A percentile compares a stretch with the other conserved stretches of the same genome.
phyloP scores from a whole-genome alignment of 2,113 vertebrate genomes.

The Pterocles burchelli region DNA sequence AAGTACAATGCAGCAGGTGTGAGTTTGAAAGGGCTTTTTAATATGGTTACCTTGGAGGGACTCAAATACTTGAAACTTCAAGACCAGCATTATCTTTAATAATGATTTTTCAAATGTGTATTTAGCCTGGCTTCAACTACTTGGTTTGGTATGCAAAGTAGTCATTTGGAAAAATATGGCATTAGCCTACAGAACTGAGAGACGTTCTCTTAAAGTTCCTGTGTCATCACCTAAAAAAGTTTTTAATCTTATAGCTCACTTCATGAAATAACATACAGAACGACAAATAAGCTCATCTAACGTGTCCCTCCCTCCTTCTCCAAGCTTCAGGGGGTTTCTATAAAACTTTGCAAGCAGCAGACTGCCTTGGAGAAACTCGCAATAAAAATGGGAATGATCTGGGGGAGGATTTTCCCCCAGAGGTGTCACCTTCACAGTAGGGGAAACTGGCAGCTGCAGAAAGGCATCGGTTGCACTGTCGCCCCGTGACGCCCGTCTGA shows the following conservation, averaged over 20 bases:
- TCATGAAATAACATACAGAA: neutral
- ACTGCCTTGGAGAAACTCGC: neutral
- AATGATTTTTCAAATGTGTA: neutral
- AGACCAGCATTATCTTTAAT: neutral
- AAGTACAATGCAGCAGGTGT: neutral
- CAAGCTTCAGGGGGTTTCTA: neutral
- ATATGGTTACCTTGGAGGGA: fast-evolving
- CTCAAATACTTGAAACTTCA: neutral
- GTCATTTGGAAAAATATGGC: neutral
- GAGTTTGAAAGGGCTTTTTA: neutral
- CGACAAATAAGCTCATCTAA: neutral
- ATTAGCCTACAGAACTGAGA: neutral
- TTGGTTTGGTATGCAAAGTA: neutral
- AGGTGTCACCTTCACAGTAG: constrained; percentile 78
- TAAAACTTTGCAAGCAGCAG: neutral
- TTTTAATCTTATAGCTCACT: neutral
- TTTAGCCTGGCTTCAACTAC: neutral
- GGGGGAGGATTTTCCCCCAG: neutral
- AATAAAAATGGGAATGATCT: neutral
- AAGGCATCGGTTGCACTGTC: constrained; percentile 81
- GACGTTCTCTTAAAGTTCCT: neutral
- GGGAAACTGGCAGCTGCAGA: constrained; percentile 78
- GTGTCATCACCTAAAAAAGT: neutral
- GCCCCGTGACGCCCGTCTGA: constrained; percentile 76
- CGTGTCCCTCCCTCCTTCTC: neutral